A percentile compares a stretch with the other conserved stretches of the same genome.
These are phyloP conservation scores for Nephrotoma guestfalica DNA, from an alignment of 2,888 invertebrate species.

Conservation along the genomic window DNA sequence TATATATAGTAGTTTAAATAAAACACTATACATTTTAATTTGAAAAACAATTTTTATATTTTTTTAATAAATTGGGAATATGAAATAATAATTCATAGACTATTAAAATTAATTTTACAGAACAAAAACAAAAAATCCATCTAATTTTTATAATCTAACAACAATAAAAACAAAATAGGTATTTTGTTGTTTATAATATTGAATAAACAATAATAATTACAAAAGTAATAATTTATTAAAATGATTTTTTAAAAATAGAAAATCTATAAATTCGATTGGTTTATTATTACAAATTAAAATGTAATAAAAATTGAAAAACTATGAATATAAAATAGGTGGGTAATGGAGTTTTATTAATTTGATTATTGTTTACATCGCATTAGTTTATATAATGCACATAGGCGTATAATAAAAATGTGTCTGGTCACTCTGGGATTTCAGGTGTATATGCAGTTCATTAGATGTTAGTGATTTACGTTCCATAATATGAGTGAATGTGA, in stretches of 20 bases:
- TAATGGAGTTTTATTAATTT: neutral
- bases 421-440: neutral
- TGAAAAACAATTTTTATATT: neutral
- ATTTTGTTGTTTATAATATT: neutral
- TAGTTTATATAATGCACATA: neutral
- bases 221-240: neutral
- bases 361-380: neutral
- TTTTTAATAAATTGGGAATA: neutral
- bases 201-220: neutral
- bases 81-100: neutral
- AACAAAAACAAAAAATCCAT: neutral
- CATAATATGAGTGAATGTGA: no score
- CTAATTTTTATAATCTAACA: neutral
- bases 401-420: neutral
- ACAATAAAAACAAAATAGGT: neutral
- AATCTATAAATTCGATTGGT: neutral
- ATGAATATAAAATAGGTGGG: neutral
- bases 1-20: neutral
- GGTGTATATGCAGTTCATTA: neutral
- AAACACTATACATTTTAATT: neutral
- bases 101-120: neutral
- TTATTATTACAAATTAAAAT: neutral
- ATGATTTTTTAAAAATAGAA: neutral
- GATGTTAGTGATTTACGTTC: neutral
- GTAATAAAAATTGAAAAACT: neutral